Evolutionary conservation across 1,140 invertebrate genomes (phyloP).

Genomic region (Cyrtorhinus lividipennis): DNA sequence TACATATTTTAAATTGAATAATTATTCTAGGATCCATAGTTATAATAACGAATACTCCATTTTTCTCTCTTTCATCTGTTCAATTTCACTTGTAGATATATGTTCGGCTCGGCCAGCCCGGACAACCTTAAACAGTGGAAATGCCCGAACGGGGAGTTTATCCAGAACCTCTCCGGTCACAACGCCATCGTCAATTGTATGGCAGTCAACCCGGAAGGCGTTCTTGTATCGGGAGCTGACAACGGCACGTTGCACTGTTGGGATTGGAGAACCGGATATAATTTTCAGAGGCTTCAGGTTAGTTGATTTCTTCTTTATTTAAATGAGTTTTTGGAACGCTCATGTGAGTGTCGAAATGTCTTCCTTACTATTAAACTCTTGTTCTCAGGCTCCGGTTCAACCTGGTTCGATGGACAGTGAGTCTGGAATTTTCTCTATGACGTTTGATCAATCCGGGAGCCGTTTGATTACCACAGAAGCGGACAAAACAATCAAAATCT

Average conservation of each 20-base stretch:
- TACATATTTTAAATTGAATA: no score
- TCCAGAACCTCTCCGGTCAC: slow-evolving; percentile 94
- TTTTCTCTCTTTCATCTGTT: no score
- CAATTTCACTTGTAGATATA: slow-evolving; percentile 64
- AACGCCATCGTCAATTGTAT: slow-evolving; percentile 96
- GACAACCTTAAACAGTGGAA: slow-evolving; percentile 99
- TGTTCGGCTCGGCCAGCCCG: slow-evolving; percentile 94
- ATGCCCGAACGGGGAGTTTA: slow-evolving; percentile 94
- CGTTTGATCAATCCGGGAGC: slow-evolving; percentile 85
- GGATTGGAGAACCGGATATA: slow-evolving; percentile 98
- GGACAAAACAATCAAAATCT: slow-evolving; percentile 99
- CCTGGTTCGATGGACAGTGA: slow-evolving; percentile 99
- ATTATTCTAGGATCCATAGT: no score
- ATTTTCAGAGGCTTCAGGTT: slow-evolving; percentile 79
- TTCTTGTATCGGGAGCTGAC: slow-evolving; percentile 93
- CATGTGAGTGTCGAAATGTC: no score
- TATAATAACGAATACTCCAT: no score
- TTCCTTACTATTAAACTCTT: neutral
- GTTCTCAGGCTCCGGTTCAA: slow-evolving; percentile 70
- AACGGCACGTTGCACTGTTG: slow-evolving; percentile 97
- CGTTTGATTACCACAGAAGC: slow-evolving; percentile 93
- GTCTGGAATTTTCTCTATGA: slow-evolving; percentile 90
- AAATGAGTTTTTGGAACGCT: no score
- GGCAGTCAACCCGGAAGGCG: slow-evolving; percentile 84
- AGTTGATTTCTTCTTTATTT: slow-evolving; percentile 15